Base-by-base conservation (phyloP, 2,888 invertebrate genomes). In the Bhutanitis thaidina region DNA sequence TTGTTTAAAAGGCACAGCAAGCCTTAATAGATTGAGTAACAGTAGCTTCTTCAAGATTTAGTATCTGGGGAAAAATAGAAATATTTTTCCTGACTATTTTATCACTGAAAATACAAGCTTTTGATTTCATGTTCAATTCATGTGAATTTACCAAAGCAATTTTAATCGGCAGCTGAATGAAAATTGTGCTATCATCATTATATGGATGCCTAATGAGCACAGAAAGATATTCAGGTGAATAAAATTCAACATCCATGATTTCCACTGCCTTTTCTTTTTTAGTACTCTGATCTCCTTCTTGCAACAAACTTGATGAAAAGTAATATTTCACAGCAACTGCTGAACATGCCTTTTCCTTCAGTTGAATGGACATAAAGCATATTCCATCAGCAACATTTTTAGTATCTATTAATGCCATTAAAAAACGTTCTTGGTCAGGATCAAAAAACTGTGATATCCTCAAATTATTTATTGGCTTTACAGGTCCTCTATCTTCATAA, bases 1-100 rank as follows among this genome's bases (percentile, higher is more conserved):
- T 98, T 98, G 43, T 97, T 93, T 25, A 97, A 86, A 98, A 97
- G 8, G 96, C 93, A 56, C 96, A 97, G 44, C 94, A 93, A 0
- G 94, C 93, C 61, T 91, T 91, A 52, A 96, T 92, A 25, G 96
- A 95, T 58, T 91, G 91, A 4, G 94, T 93, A 1, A 96, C 92
- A 16, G 92, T 84, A 48, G 80, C 86, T 72, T 94, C 93, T 51
- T 92, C 90, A 16, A 96, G 83, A 5, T 95, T 96, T 27, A 97
- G 79, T 46, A 92, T 84, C 93, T 93, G 64, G 64, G 88, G 36
- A 49, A 16, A 45, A 27, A 41, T 9, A 16, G 91, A 90, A 50
- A 91, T 90, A 65, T 93, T 91, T 40, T 89, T 83, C 53, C 79
- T 88, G 12, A 77, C 67, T 40, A 90, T 76, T 61, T 87, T 88